phyloP scores from a whole-genome alignment of 2,888 invertebrate species.

The Hirtodrosophila alboralis region DNA sequence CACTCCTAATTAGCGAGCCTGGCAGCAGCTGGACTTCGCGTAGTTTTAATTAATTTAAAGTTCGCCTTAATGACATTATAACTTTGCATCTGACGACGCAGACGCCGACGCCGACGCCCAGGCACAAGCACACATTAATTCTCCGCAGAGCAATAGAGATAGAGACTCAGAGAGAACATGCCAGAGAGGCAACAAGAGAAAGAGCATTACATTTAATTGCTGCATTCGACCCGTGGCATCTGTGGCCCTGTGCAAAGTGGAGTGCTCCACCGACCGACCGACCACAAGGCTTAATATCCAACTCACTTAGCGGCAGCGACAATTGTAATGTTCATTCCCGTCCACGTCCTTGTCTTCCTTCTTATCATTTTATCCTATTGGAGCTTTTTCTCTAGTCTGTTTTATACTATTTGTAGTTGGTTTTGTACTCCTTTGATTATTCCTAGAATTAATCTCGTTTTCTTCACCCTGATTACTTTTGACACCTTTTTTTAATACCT shows the following conservation, averaged over 20 bases:
- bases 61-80: conserved; percentile 81
- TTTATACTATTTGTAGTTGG: no score
- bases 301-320: conserved; percentile 43
- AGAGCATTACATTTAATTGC: conserved; percentile 69
- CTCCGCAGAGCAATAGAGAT: conserved; percentile 6
- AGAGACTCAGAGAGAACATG: not conserved
- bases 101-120: no score
- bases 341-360: not conserved
- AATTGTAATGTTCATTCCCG: conserved; percentile 42
- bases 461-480: no score
- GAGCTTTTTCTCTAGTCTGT: not conserved
- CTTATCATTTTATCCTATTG: not conserved
- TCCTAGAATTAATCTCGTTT: no score
- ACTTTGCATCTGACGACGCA: conserved; percentile 68
- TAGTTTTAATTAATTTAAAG: conserved; percentile 83
- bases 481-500: not conserved
- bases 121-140: conserved; percentile 54
- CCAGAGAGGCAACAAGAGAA: conserved; percentile 2
- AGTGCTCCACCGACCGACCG: conserved; percentile 16
- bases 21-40: conserved; percentile 74
- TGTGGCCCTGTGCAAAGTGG: conserved; percentile 47
- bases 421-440: no score
- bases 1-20: conserved; percentile 71
- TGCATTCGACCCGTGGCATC: conserved; percentile 59
- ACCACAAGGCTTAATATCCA: conserved; percentile 47